Evolutionary conservation across 2,113 vertebrate species (phyloP).

Genomic region (Thymallus thymallus): DNA sequence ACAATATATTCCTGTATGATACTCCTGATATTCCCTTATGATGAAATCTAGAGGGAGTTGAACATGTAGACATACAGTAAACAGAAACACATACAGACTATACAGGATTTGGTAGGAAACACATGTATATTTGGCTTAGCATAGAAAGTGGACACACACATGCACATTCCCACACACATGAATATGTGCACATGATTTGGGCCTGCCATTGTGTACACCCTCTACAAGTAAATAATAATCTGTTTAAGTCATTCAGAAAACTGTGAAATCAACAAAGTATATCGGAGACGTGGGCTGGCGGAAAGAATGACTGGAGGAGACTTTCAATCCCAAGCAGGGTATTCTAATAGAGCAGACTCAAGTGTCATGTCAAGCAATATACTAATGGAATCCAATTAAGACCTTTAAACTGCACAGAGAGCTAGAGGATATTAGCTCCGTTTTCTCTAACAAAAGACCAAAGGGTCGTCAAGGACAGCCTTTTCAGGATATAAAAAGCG

Average conservation of each 20-base stretch:
- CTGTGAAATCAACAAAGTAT: slow-evolving; percentile 63
- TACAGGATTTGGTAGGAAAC: neutral
- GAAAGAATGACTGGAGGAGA: slow-evolving; percentile 51
- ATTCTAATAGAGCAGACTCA: slow-evolving; percentile 72
- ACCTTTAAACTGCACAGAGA: slow-evolving; percentile 73
- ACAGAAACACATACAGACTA: too few species aligned
- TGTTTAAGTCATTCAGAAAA: slow-evolving; percentile 63
- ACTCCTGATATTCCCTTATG: too few species aligned
- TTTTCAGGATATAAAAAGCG: slow-evolving; percentile 70
- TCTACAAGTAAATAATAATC: slow-evolving; percentile 53
- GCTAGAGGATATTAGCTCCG: slow-evolving; percentile 75
- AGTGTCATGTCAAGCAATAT: slow-evolving; percentile 79
- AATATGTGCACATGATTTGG: neutral
- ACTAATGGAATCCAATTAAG: slow-evolving; percentile 81
- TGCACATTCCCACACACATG: too few species aligned
- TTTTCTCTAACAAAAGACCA: slow-evolving; percentile 78
- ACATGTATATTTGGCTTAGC: neutral
- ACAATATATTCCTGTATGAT: too few species aligned
- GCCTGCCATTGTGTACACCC: slow-evolving; percentile 24
- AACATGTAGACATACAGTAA: too few species aligned
- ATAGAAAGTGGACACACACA: too few species aligned
- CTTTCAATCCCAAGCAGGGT: slow-evolving; percentile 66
- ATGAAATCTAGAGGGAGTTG: too few species aligned
- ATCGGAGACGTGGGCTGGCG: slow-evolving; percentile 57
- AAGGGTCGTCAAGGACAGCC: slow-evolving; percentile 72